Percentiles rank a stretch among this genome's conserved stretches.
These are phyloP conservation scores for Tanytarsus gracilentus DNA, from an alignment of 2,888 invertebrate species.

Conservation along the genomic window DNA sequence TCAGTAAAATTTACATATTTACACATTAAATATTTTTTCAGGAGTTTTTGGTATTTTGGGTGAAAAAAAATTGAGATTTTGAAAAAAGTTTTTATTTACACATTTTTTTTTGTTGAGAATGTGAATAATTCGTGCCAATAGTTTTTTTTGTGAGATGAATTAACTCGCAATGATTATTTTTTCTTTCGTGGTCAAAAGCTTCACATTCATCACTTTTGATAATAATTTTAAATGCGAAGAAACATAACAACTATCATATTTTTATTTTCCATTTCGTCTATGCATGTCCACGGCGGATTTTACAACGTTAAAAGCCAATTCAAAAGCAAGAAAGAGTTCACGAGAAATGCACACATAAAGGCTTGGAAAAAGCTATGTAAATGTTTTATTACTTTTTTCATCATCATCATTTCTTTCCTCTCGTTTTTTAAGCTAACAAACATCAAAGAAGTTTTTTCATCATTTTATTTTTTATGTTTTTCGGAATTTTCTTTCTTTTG, in stretches of 20 bases:
- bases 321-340: conserved; percentile 27
- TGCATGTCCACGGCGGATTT: not conserved
- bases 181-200: conserved; percentile 23
- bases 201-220: not conserved
- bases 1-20: conserved; percentile 5
- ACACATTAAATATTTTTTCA: not conserved
- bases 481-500: not conserved
- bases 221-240: not conserved
- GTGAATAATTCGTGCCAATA: not conserved
- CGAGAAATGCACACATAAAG: conserved; percentile 28
- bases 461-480: not conserved
- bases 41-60: not conserved
- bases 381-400: conserved; percentile 16
- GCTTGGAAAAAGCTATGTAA: conserved; percentile 29
- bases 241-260: conserved; percentile 19
- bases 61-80: not conserved
- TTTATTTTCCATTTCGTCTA: conserved; percentile 11
- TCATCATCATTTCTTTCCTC: not conserved
- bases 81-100: not conserved
- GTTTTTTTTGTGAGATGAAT: not conserved
- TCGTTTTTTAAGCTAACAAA: conserved; percentile 20
- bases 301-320: conserved; percentile 29
- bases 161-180: conserved; percentile 2
- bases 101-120: not conserved
- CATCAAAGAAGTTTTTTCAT: conserved; percentile 23